Conservation (phyloP, 2,888 invertebrate genomes). For the Clanis bilineata region DNA sequence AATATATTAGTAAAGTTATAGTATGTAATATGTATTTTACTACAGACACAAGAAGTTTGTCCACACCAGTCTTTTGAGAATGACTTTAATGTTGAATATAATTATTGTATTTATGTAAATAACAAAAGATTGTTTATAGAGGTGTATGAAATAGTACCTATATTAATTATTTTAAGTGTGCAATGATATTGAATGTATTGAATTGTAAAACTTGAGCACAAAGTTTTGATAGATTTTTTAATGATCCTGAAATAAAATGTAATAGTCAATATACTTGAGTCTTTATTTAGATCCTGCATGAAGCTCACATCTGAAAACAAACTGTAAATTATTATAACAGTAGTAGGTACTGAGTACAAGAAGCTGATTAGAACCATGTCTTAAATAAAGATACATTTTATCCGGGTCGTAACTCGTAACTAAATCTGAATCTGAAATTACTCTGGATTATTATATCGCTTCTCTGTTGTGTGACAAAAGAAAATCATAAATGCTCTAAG, state of each 20-base stretch:
- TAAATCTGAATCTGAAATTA: too few species aligned
- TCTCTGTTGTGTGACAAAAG: too few species aligned
- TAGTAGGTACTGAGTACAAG: too few species aligned
- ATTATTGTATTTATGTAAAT: conserved; percentile 29
- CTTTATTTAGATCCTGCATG: conserved; percentile 42
- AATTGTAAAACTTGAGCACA: conserved; percentile 52
- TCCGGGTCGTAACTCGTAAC: too few species aligned
- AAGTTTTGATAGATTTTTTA: conserved; percentile 57
- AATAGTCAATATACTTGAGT: conserved; percentile 37
- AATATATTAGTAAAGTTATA: background rate
- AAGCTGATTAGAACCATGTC: too few species aligned
- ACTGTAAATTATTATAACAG: conserved; percentile 9
- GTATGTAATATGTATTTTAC: background rate
- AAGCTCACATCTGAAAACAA: conserved; percentile 36
- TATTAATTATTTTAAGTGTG: conserved; percentile 26
- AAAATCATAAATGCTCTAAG: too few species aligned
- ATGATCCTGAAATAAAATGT: conserved; percentile 44
- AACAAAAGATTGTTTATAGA: conserved; percentile 23
- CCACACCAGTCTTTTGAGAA: background rate
- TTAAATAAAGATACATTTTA: too few species aligned
- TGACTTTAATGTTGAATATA: background rate
- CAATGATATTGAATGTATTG: conserved; percentile 38
- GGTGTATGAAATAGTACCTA: conserved; percentile 20
- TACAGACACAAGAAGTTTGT: too few species aligned
- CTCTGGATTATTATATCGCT: too few species aligned